Evolutionary conservation across 2,888 invertebrate genomes (phyloP), one percentile per base, ranked within the genome.

Genomic region (Amiota minor): DNA sequence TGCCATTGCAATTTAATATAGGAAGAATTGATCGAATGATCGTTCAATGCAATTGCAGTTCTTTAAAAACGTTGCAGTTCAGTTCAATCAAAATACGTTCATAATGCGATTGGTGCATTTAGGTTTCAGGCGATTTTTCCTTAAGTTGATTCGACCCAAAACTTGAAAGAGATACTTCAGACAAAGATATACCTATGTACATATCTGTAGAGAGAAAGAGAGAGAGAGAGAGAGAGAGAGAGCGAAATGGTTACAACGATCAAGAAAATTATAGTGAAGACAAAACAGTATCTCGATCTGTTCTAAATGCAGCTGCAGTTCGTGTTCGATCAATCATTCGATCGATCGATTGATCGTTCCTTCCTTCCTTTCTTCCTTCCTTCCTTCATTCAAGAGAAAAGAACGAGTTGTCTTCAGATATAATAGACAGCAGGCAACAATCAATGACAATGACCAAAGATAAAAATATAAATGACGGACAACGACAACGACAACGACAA

Each of bases 101-200:
- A 82, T 82, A 83, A 84, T 84, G 82, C 83, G 82, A 84, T 84
- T 85, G 85, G 85, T 81, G 84, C 85, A 84, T 81, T 85, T 84
- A 85, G 79, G 79, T 83, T 77, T 73, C 74, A 56, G 67, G 50
- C 65, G 56, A 71, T 72, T 56, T 74, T 62, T 65, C 23, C 12
- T 35, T 35, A 35, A 35, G 35, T 35, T 35, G 35, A 2, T 35
- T 6, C 35, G 35, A 35, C 35, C 35, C 35, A 35, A 35, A 35
- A 3, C 35, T 35, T 35, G 35, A 6, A 35, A 35, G 35, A 35
- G 2, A 35, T 23, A 23, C 23, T 23, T 1, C 35, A 4, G 35
- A 35, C 4, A 35, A 35, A 0, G 35, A 35, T 3, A 35, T 1
- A 23, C 3, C 1, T 3, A 1, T 23, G 3, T 2, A 3, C 3